These are phyloP conservation scores for Brachynemurus nebulosus DNA, from an alignment of 2,888 invertebrate genomes.

Conservation along the genomic window DNA sequence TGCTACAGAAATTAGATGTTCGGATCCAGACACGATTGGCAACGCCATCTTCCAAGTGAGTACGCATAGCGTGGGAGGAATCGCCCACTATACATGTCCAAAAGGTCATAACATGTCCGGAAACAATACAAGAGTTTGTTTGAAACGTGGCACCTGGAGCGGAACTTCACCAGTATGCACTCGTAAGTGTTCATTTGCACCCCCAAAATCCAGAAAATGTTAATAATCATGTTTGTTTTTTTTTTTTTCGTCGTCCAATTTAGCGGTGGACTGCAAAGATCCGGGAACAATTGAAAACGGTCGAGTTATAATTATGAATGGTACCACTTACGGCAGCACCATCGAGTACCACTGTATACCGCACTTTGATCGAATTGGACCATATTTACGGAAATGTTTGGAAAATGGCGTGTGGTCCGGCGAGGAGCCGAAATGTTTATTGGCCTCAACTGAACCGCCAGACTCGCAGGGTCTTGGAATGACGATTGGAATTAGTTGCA, in stretches of 20 bases:
- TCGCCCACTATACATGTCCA: constrained; percentile 70
- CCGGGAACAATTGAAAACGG: constrained; percentile 73
- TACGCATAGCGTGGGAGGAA: constrained; percentile 61
- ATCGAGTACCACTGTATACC: constrained; percentile 85
- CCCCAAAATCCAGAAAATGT: not conserved
- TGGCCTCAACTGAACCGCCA: constrained; percentile 51
- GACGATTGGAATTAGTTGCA: constrained; percentile 72
- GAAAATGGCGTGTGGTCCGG: constrained; percentile 81
- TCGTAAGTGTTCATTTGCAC: constrained; percentile 38
- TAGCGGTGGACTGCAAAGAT: constrained; percentile 74
- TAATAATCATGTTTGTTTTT: not conserved
- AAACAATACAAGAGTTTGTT: constrained; percentile 62
- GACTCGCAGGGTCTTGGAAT: constrained; percentile 60
- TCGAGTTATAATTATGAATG: constrained; percentile 71
- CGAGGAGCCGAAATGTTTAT: constrained; percentile 70
- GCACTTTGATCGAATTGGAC: constrained; percentile 66
- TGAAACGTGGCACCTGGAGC: constrained; percentile 68
- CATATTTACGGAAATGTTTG: constrained; percentile 68
- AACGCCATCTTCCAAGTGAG: constrained; percentile 43
- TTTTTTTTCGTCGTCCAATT: constrained; percentile 13
- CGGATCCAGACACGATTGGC: constrained; percentile 48
- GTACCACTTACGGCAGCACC: constrained; percentile 71
- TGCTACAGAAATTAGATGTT: constrained; percentile 59
- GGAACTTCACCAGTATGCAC: constrained; percentile 65
- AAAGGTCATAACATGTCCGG: constrained; percentile 67